Base-by-base conservation (phyloP, 2,888 invertebrate species). In the Clusia tigrina region DNA sequence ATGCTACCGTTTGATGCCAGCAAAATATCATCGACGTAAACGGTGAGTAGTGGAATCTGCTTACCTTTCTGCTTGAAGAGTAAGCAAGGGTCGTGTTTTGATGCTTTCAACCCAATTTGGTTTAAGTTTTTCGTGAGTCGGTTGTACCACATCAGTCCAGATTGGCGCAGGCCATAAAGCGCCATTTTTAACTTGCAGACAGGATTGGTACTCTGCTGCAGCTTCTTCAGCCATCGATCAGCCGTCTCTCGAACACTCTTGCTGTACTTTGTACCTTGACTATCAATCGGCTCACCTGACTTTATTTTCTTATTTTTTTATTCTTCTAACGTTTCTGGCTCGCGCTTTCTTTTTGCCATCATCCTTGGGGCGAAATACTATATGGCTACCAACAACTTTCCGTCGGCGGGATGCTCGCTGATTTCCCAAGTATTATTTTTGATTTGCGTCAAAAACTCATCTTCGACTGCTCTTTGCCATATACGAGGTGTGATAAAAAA, bases 21-120 rank as follows among this genome's bases (percentile, higher is more conserved):
- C 53, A 71, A 25, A 18, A 67, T 32, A 25, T 67, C 69, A 37
- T 68, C 68, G 12, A 69, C 67, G 32, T 69, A 69, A 42, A 69
- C 62, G 3, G 66, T 61, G 17, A 70, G 25, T 18, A 70, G 24
- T 32, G 67, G 23, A 12, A 67, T 60, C 15, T 62, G 57, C 15
- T 64, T 54, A 24, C 53, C 58, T 58, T 68, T 51, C 26, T 25
- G 53, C 32, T 57, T 65, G 9, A 65, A 46, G 55, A 69, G 68
- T 20, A 66, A 42, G 26, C 67, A 68, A 2, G 67, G 66, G 42
- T 68, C 67, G 32, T 67, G 63, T 48, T 25, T 51, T 15, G 63
- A 63, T 42, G 67, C 38, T 18, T 67, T 62, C 10, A 68, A 18
- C 5, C 64, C 70, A 20, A 68, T 51, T 55, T 66, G 46, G 1